Evolutionary conservation across 2,888 invertebrate species (phyloP).

Genomic region (Nymphalis urticae): DNA sequence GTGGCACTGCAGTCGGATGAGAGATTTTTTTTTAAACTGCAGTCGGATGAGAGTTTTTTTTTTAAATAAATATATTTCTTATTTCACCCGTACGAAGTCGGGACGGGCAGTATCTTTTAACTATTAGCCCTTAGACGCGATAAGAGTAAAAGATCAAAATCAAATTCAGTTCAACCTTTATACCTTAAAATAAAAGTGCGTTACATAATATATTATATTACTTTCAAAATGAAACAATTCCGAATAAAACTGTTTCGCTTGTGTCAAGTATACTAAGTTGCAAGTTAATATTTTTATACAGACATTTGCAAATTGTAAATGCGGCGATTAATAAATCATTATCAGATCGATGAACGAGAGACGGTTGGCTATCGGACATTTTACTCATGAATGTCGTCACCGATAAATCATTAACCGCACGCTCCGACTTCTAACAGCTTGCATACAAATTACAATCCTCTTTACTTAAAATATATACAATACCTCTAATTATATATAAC

Average conservation of each 20-base stretch:
- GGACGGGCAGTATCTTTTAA: too few relatives aligned
- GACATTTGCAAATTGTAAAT: neutral
- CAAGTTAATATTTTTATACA: neutral
- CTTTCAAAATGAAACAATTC: too few relatives aligned
- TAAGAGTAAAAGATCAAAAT: too few relatives aligned
- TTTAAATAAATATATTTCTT: too few relatives aligned
- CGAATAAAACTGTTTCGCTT: neutral
- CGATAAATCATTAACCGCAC: constrained; percentile 53
- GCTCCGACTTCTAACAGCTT: constrained; percentile 18
- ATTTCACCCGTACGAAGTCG: too few relatives aligned
- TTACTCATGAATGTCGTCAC: constrained; percentile 50
- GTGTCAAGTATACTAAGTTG: neutral
- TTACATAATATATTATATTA: too few relatives aligned
- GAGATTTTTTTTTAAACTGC: too few relatives aligned
- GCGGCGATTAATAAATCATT: constrained; percentile 42
- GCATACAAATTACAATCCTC: constrained; percentile 4
- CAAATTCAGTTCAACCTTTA: too few relatives aligned
- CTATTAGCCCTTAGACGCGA: too few relatives aligned
- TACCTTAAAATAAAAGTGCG: too few relatives aligned
- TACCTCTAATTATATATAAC: constrained; percentile 4
- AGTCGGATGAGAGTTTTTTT: too few relatives aligned
- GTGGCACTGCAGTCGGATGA: too few relatives aligned
- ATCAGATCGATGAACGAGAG: constrained; percentile 52
- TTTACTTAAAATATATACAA: neutral
- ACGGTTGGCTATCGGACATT: constrained; percentile 51